Conservation (phyloP, 1,140 invertebrate species). For the Drosophila lacertosa region DNA sequence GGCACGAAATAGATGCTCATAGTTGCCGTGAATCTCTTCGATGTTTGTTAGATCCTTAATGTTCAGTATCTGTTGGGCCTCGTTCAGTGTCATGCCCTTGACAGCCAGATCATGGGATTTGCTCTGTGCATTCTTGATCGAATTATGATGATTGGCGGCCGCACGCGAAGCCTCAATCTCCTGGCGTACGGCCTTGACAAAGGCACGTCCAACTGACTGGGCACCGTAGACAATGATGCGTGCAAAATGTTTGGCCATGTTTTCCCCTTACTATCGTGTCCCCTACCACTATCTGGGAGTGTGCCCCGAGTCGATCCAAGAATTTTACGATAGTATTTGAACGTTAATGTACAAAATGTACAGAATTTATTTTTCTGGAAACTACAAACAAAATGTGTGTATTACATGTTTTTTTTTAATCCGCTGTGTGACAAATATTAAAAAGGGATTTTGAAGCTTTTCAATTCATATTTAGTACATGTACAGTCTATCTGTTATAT, state of each 20-base stretch:
- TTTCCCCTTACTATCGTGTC: not conserved
- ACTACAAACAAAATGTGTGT: conserved; percentile 1
- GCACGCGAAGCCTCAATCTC: conserved; percentile 56
- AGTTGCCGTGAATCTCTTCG: conserved; percentile 41
- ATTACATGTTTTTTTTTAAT: not conserved
- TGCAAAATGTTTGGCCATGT: conserved; percentile 56
- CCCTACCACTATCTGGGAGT: conserved; percentile 9
- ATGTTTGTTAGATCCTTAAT: conserved; percentile 39
- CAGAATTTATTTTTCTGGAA: conserved; percentile 1
- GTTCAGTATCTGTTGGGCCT: conserved; percentile 59
- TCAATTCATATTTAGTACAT: too few species aligned
- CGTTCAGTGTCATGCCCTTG: conserved; percentile 57
- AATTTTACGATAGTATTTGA: conserved; percentile 32
- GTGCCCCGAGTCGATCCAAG: conserved; percentile 16
- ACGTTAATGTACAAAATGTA: conserved; percentile 21
- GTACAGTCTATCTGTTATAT: too few species aligned
- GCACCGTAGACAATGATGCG: conserved; percentile 44
- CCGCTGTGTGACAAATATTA: not conserved
- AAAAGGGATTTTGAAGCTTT: conserved; percentile 6
- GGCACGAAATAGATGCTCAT: conserved; percentile 93
- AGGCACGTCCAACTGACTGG: conserved; percentile 51
- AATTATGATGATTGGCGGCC: conserved; percentile 76
- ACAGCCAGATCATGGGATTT: conserved; percentile 4
- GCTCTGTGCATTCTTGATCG: not conserved
- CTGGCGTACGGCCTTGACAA: conserved; percentile 56